These are phyloP conservation scores for Oceanites oceanicus DNA, from an alignment of 2,113 vertebrate species.

Conservation along the genomic window DNA sequence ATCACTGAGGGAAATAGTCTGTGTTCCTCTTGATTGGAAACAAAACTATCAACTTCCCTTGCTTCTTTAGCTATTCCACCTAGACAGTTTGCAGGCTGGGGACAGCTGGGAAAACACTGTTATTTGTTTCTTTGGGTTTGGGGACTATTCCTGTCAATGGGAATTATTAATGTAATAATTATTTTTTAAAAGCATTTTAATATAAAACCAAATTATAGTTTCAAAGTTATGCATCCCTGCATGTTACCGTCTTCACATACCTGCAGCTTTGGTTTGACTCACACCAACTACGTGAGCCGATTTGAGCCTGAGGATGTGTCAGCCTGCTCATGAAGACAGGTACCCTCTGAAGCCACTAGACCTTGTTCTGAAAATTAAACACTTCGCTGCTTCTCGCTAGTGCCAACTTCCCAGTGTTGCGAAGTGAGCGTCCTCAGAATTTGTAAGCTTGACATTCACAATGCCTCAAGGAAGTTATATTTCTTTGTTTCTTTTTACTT, in stretches of 20 bases:
- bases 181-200: not conserved
- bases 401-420: not conserved
- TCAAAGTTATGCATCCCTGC: not conserved
- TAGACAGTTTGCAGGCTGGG: not conserved
- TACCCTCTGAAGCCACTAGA: not conserved
- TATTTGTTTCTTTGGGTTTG: not conserved
- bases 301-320: not conserved
- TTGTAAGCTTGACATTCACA: not conserved
- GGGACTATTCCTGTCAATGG: not conserved
- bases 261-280: not conserved
- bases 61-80: not conserved
- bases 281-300: not conserved
- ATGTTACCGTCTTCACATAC: not conserved
- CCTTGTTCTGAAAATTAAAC: not conserved
- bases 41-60: not conserved
- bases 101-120: not conserved
- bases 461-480: not conserved
- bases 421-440: not conserved
- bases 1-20: not conserved
- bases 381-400: not conserved
- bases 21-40: not conserved
- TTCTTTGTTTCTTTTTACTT: not conserved
- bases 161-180: not conserved
- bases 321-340: not conserved
- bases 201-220: not conserved